These are phyloP conservation scores for Hirtodrosophila cameraria DNA, from an alignment of 2,888 invertebrate genomes.

Conservation along the genomic window DNA sequence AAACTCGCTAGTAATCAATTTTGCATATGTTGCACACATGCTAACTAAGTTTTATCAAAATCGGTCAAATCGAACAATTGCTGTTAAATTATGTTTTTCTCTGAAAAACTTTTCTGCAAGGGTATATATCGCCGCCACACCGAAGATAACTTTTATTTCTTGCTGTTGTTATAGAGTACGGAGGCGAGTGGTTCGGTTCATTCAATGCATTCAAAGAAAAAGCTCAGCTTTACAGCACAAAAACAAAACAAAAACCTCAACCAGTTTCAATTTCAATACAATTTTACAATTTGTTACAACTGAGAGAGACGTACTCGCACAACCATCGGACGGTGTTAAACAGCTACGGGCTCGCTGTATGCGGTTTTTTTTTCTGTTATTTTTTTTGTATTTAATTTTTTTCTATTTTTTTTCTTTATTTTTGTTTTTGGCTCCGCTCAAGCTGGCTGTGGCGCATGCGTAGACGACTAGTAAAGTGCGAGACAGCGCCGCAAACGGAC, in stretches of 20 bases:
- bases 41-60: too few species aligned
- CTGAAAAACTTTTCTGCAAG: too few species aligned
- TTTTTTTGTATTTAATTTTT: constrained; percentile 1
- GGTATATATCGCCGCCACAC: too few species aligned
- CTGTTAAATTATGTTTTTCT: too few species aligned
- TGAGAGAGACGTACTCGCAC: constrained; percentile 42
- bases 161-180: too few species aligned
- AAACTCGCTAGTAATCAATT: too few species aligned
- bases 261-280: constrained; percentile 78
- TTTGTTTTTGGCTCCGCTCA: constrained; percentile 47
- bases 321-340: constrained; percentile 19
- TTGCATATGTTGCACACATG: too few species aligned
- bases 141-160: too few species aligned
- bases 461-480: constrained; percentile 75
- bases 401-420: constrained; percentile 30
- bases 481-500: constrained; percentile 72
- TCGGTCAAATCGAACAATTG: too few species aligned
- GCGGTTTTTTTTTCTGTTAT: constrained; percentile 44
- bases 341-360: constrained; percentile 26
- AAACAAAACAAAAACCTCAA: constrained; percentile 62
- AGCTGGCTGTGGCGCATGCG: constrained; percentile 66
- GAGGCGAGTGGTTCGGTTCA: constrained; percentile 11
- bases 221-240: constrained; percentile 34
- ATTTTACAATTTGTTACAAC: constrained; percentile 74
- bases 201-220: constrained; percentile 35